Evolutionary conservation across 2,797 vertebrate genomes (phyloP).

Genomic region (Enteromius unitaeniatus): DNA sequence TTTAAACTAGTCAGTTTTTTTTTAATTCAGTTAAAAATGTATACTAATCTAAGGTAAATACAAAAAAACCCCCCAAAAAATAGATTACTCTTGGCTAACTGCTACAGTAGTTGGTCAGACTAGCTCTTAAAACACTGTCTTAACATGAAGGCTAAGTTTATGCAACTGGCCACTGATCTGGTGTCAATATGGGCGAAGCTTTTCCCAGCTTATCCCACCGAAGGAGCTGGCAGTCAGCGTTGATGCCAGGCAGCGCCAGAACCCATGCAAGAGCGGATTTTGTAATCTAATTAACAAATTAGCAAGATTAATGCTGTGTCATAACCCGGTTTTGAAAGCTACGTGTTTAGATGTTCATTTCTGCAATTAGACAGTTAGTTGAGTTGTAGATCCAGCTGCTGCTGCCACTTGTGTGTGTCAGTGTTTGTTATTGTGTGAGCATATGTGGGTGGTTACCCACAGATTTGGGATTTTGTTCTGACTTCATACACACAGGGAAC

Average conservation of each 20-base stretch:
- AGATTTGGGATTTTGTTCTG: slow-evolving; percentile 48
- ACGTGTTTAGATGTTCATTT: background rate
- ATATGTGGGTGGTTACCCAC: slow-evolving; percentile 20
- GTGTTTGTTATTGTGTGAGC: slow-evolving; percentile 27
- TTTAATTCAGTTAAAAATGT: too few species aligned
- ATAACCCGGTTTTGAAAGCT: background rate
- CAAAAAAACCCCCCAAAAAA: too few species aligned
- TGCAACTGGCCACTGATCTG: background rate
- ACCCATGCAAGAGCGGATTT: slow-evolving; percentile 63
- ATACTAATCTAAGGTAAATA: too few species aligned
- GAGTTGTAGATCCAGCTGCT: slow-evolving; percentile 27
- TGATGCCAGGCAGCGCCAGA: slow-evolving; percentile 56
- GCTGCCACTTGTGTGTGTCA: slow-evolving; percentile 29
- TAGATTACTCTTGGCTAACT: too few species aligned
- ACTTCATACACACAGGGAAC: slow-evolving; percentile 59
- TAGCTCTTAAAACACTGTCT: too few species aligned
- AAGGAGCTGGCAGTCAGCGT: slow-evolving; percentile 47
- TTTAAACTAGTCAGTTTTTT: too few species aligned
- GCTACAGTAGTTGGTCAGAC: too few species aligned
- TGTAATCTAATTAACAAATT: slow-evolving; percentile 67
- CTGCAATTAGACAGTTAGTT: slow-evolving; percentile 7
- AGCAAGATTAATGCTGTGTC: background rate
- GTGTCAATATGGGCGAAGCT: background rate
- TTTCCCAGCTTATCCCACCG: slow-evolving; percentile 51
- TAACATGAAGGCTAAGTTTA: too few species aligned